Base-by-base conservation (phyloP, 2,888 invertebrate species). In the Volucella inanis region DNA sequence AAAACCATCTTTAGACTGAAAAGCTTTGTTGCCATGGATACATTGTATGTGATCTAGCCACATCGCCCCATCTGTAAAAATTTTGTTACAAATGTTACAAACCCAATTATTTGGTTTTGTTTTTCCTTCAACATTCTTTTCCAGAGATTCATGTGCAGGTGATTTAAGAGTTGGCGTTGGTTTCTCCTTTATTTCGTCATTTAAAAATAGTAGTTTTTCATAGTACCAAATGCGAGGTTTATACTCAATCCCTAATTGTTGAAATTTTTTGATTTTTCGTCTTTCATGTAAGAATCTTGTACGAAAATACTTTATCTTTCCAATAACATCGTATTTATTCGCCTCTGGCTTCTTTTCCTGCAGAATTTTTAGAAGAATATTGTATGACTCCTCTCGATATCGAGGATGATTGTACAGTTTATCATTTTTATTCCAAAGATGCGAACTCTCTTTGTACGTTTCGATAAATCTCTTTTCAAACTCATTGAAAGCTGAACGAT, bases 401-500 rank as follows among this genome's bases (percentile, higher is more conserved):
- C 87, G 89, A 6, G 88, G 87, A 61, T 89, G 89, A 3, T 89
- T 88, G 75, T 90, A 91, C n/a, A 88, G 88, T 2, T 88, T 83
- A 87, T 90, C 89, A 14, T 89, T 87, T 31, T 90, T 91, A 82
- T 91, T 90, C 90, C 90, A 90, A 6, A 90, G 87, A 10, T 89
- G 89, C 74, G 89, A 90, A 45, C 88, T 87, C 8, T 87, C 88
- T 65, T 89, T 89, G 57, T 90, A 90, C 12, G 88, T 89, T 41
- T 88, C 78, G 8, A 90, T 67, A 0, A 90, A 87, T 15, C 88
- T 88, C 43, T 87, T 77, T 31, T 90, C 88, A 3, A 89, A 88
- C 43, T 90, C 90, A 38, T 22, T 18, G 4, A 22, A 12, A 6
- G 9, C 31, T 3, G 12, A 8, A 6, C 8, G 1, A 12, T 11